phyloP scores from a whole-genome alignment of 2,113 vertebrate species.

The Siphamia tubifer region DNA sequence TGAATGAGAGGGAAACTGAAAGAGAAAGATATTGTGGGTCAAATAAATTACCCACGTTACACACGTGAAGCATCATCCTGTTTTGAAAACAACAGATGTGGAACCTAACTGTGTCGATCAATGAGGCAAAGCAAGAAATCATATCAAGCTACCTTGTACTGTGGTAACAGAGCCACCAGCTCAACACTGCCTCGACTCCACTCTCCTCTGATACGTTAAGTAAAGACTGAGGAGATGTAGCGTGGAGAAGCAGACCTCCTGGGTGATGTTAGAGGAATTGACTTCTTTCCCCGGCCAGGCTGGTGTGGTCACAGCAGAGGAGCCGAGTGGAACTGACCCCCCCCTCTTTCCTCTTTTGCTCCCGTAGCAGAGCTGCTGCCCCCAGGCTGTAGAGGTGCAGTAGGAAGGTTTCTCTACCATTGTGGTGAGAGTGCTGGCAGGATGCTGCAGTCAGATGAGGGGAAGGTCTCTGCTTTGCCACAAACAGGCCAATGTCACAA shows the following conservation, averaged over 20 bases:
- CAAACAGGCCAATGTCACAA: conserved; percentile 52
- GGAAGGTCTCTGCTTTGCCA: conserved; percentile 51
- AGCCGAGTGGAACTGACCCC: conserved; percentile 41
- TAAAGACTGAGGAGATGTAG: conserved; percentile 23
- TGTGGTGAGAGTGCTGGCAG: conserved; percentile 42
- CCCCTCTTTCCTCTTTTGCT: conserved; percentile 21
- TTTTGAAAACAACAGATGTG: conserved; percentile 47
- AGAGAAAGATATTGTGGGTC: conserved; percentile 40
- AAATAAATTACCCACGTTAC: conserved; percentile 55
- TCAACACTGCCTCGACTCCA: background rate
- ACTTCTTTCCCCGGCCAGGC: conserved; percentile 39
- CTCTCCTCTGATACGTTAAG: conserved; percentile 9
- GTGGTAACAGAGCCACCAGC: conserved; percentile 1
- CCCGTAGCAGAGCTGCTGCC: conserved; percentile 55
- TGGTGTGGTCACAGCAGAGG: conserved; percentile 49
- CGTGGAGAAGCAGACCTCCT: conserved; percentile 30
- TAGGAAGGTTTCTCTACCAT: conserved; percentile 40
- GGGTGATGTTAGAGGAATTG: conserved; percentile 60
- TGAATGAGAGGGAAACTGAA: conserved; percentile 12
- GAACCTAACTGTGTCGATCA: conserved; percentile 49
- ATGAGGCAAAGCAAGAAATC: conserved; percentile 19
- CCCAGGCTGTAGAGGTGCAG: conserved; percentile 62
- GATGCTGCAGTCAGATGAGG: conserved; percentile 57
- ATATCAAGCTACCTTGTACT: conserved; percentile 1
- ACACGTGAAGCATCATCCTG: conserved; percentile 14